These are phyloP conservation scores for Brachyrhaphis roseni DNA, from an alignment of 2,797 vertebrate species.

Conservation along the genomic window DNA sequence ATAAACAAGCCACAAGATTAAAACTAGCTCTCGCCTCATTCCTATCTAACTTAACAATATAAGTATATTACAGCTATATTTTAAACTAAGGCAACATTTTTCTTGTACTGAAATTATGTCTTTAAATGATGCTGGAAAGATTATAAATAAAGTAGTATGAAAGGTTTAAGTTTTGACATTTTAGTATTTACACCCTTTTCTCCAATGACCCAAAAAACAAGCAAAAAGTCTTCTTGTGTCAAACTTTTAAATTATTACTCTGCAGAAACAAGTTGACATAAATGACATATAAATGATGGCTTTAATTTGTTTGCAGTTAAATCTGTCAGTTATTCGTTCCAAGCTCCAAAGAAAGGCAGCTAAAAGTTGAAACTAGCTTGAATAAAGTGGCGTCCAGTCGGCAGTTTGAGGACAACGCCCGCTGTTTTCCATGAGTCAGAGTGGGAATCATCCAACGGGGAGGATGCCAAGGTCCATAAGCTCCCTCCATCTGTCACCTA, in stretches of 20 bases:
- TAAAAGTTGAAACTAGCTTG: slow-evolving; percentile 23
- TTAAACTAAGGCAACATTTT: background rate
- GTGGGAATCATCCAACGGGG: slow-evolving; percentile 37
- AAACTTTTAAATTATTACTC: background rate
- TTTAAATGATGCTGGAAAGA: background rate
- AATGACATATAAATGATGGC: background rate
- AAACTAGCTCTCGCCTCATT: no score
- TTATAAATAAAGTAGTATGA: background rate
- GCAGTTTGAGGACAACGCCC: slow-evolving; percentile 22
- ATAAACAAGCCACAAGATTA: no score
- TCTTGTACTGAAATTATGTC: background rate
- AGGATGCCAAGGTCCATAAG: slow-evolving; percentile 59
- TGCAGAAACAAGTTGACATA: background rate
- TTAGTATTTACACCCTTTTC: background rate
- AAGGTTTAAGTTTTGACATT: background rate
- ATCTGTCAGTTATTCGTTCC: slow-evolving; percentile 2
- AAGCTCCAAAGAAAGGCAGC: background rate
- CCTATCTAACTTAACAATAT: no score
- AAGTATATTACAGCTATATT: no score
- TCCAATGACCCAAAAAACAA: background rate
- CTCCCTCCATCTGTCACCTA: slow-evolving; percentile 68
- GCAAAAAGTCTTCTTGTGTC: background rate
- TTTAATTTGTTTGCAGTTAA: background rate
- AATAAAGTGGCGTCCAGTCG: slow-evolving; percentile 18
- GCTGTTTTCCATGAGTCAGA: slow-evolving; percentile 66